Base-by-base conservation (phyloP, 2,888 invertebrate genomes). In the Drosophila pegasa region DNA sequence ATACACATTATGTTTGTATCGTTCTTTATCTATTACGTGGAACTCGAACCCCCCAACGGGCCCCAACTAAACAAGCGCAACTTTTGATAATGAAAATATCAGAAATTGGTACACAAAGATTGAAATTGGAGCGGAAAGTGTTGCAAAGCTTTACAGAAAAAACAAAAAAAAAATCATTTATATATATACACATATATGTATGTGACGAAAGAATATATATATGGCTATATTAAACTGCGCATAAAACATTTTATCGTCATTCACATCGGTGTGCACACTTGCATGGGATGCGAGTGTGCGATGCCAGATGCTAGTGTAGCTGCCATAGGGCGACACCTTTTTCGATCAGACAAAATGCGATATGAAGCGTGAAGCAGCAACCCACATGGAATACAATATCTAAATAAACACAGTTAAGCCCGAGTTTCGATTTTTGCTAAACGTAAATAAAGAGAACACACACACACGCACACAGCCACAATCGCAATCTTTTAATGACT, bases 381-480 rank as follows among this genome's bases (percentile, higher is more conserved):
- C 45, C 71, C 60, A 59, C 68, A 71, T 72, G 70, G 59, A 75
- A 71, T 61, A 55, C 64, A 75, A 70, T 55, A 69, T 35, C 61
- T 52, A 50, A 64, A 61, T 54, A 54, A 58, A 75, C 35, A 75
- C 31, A 83, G 86, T 86, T 56, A 82, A 86, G 86, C 82, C 86
- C 82, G 82, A 82, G 85, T 76, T 71, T 56, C 52, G 61, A 64
- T 67, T 73, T 65, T 69, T 56, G 61, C 47, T 67, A 45, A 64
- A 58, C 55, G 71, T 72, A 64, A 75, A 75, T 54, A 73, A 45
- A 59, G 41, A 51, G 62, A 52, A 47, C 45, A 45, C 25, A 48
- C n/a, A 37, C 27, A 29, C 9, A 20, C 18, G 27, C 25, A 43
- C 20, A 43, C 22, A 43, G 22, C 25, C 35, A 41, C 35, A 55